These are phyloP conservation scores for Grammomys surdaster DNA, from an alignment of 2,113 vertebrate genomes.

Conservation along the genomic window DNA sequence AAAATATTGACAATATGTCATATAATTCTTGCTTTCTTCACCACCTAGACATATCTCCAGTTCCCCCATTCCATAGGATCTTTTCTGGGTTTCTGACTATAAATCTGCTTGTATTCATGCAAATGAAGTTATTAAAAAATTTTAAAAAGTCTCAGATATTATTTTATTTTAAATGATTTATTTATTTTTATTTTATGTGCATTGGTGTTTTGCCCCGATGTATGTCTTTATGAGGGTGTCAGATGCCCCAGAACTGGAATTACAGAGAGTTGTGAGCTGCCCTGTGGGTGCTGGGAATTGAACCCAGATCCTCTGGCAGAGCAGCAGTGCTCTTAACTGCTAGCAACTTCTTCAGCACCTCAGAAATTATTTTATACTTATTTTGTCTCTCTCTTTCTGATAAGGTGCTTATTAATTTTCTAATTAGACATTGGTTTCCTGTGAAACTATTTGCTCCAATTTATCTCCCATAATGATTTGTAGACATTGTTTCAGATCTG, in stretches of 20 bases:
- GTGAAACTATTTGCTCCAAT: not conserved
- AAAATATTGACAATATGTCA: not conserved
- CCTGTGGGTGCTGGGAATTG: not conserved
- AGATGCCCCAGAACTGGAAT: not conserved
- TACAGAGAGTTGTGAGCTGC: not conserved
- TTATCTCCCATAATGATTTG: not conserved
- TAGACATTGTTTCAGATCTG: not conserved
- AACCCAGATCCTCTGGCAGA: not conserved
- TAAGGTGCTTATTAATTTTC: not conserved
- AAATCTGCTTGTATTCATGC: slow-evolving; percentile 32
- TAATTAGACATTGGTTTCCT: not conserved
- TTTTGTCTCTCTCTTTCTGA: not conserved
- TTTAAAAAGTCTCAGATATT: not conserved
- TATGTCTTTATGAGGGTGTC: not conserved
- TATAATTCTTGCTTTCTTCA: not conserved
- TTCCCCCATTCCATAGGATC: not conserved
- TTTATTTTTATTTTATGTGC: not conserved
- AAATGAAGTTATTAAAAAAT: not conserved
- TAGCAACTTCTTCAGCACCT: not conserved
- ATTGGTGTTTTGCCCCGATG: not conserved
- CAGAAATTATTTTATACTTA: not conserved
- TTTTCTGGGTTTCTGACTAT: not conserved
- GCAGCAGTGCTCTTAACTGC: not conserved
- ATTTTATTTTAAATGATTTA: not conserved
- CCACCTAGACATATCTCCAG: not conserved